Percentiles rank a stretch among this genome's conserved stretches.
These are phyloP conservation scores for Nomia melanderi DNA, from an alignment of 1,140 invertebrate species.

Conservation along the genomic window DNA sequence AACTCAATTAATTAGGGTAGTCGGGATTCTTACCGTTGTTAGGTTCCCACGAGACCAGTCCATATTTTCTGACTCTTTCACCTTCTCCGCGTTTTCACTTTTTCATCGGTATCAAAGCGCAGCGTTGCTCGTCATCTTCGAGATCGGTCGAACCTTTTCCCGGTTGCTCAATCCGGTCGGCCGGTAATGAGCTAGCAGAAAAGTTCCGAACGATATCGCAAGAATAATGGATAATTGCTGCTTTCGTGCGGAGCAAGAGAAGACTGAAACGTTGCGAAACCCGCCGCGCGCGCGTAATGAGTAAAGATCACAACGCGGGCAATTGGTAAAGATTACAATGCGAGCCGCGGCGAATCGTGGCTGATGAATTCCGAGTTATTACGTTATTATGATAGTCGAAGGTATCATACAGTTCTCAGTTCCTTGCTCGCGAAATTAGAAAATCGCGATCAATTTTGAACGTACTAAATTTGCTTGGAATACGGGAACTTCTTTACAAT, in stretches of 20 bases:
- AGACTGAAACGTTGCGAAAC: neutral
- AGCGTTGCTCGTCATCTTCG: conserved; percentile 14
- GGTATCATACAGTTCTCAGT: too few species aligned
- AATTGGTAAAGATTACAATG: neutral
- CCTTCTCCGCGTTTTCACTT: conserved; percentile 35
- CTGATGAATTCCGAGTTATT: neutral
- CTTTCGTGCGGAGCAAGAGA: neutral
- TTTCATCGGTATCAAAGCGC: conserved; percentile 25
- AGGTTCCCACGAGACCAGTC: too few species aligned
- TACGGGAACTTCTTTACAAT: too few species aligned
- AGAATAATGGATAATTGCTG: conserved; percentile 21
- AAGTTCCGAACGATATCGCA: conserved; percentile 17
- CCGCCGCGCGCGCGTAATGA: neutral
- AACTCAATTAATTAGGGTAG: too few species aligned
- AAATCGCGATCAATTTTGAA: too few species aligned
- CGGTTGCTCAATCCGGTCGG: conserved; percentile 5
- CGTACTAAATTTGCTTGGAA: too few species aligned
- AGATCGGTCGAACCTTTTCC: conserved; percentile 7
- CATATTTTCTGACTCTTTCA: conserved; percentile 15
- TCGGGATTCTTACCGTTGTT: too few species aligned
- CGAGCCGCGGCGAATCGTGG: neutral
- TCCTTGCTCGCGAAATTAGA: too few species aligned
- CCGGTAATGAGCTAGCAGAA: conserved; percentile 15
- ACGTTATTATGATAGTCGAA: too few species aligned
- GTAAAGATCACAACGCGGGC: neutral